Evolutionary conservation across 2,113 vertebrate species (phyloP).

Genomic region (Garra rufa): DNA sequence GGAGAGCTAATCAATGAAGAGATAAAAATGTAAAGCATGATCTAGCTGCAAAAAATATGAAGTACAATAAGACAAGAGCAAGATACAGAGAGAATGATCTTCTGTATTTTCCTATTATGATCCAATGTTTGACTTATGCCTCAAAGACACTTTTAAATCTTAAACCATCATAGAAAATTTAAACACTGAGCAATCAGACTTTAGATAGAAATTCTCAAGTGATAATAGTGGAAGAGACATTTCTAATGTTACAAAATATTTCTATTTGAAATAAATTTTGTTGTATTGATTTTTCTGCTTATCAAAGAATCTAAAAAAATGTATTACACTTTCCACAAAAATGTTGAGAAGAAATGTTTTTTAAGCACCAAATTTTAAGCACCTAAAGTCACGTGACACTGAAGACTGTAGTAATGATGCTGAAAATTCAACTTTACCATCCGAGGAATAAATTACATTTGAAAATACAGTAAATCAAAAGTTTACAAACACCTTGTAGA

Average conservation of each 20-base stretch:
- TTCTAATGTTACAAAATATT: neutral
- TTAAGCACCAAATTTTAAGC: neutral
- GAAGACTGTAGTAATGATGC: neutral
- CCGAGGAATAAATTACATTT: neutral
- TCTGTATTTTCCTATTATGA: neutral
- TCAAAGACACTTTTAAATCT: constrained; percentile 5
- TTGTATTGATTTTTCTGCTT: neutral
- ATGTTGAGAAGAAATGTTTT: neutral
- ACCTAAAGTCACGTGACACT: neutral
- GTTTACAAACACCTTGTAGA: too few species aligned
- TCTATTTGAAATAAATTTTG: neutral
- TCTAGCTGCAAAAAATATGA: neutral
- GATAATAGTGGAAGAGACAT: too few species aligned
- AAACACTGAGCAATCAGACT: neutral
- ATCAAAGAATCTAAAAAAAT: neutral
- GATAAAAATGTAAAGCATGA: neutral
- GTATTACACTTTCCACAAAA: neutral
- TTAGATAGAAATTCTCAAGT: neutral
- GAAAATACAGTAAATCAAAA: too few species aligned
- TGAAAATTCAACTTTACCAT: neutral
- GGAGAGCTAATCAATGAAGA: constrained; percentile 18
- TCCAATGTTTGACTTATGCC: neutral
- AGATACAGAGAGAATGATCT: neutral
- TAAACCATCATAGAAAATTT: neutral
- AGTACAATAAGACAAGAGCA: neutral